Conservation (phyloP, 2,797 vertebrate genomes). For the Anguilla megastoma region DNA sequence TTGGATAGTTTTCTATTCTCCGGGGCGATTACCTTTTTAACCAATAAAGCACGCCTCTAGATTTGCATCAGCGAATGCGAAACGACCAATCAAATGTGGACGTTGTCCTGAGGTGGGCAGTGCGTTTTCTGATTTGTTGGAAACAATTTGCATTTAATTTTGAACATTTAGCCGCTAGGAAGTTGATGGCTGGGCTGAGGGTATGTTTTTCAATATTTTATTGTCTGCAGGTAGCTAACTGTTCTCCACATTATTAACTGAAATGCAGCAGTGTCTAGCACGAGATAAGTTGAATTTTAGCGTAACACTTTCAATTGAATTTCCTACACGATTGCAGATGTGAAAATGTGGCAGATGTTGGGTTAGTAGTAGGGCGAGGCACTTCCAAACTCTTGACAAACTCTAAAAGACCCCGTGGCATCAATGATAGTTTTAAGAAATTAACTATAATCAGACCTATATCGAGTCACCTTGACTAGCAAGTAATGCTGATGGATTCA, state of each 20-base stretch:
- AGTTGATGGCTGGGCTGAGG: constrained; percentile 38
- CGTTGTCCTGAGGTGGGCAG: not conserved
- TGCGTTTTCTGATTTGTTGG: constrained; percentile 40
- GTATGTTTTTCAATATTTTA: constrained; percentile 40
- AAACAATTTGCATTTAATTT: constrained; percentile 39
- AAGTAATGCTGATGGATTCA: not conserved
- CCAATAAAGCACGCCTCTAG: not conserved
- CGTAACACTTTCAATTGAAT: not conserved
- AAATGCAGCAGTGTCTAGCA: not conserved
- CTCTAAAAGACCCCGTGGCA: not conserved
- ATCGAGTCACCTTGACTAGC: not conserved
- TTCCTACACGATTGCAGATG: not conserved
- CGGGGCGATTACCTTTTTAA: too few relatives aligned
- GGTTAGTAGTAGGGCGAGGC: not conserved
- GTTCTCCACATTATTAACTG: not conserved
- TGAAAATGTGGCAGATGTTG: constrained; percentile 14
- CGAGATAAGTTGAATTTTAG: not conserved
- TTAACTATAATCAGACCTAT: not conserved
- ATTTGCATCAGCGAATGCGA: not conserved
- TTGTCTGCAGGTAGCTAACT: not conserved
- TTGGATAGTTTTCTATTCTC: constrained; percentile 12
- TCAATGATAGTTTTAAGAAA: not conserved
- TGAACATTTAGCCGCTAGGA: constrained; percentile 42
- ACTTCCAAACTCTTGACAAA: not conserved
- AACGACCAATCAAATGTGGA: constrained; percentile 37